Evolutionary conservation across 2,797 vertebrate genomes (phyloP).

Genomic region (Monodelphis domestica): DNA sequence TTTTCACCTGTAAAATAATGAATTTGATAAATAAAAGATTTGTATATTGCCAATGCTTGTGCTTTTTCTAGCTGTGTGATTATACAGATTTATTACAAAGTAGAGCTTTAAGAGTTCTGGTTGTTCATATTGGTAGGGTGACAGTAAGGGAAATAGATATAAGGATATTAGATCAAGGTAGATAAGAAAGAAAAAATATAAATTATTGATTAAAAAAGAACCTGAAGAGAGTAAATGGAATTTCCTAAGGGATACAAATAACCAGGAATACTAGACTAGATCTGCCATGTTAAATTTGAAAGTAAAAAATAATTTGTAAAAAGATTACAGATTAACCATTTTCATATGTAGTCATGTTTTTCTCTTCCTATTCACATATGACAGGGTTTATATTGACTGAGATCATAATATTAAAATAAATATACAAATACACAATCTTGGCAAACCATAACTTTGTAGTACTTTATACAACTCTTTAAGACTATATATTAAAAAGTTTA

Average conservation of each 20-base stretch:
- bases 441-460: background rate
- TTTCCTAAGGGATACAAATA: background rate
- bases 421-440: background rate
- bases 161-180: background rate
- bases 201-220: background rate
- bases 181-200: background rate
- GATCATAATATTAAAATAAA: background rate
- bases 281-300: background rate
- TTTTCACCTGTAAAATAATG: slow-evolving; percentile 38
- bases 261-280: background rate
- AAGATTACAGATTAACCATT: background rate
- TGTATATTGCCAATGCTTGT: background rate
- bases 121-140: no score
- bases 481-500: background rate
- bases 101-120: background rate
- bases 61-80: background rate
- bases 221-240: background rate
- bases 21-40: background rate
- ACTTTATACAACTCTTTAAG: background rate
- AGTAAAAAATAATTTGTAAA: background rate
- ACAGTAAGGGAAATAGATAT: background rate
- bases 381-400: background rate
- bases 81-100: background rate
- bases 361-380: background rate
- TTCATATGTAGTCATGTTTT: background rate